Conservation (phyloP, 2,888 invertebrate species). For the Cosmorhoe ocellata region DNA sequence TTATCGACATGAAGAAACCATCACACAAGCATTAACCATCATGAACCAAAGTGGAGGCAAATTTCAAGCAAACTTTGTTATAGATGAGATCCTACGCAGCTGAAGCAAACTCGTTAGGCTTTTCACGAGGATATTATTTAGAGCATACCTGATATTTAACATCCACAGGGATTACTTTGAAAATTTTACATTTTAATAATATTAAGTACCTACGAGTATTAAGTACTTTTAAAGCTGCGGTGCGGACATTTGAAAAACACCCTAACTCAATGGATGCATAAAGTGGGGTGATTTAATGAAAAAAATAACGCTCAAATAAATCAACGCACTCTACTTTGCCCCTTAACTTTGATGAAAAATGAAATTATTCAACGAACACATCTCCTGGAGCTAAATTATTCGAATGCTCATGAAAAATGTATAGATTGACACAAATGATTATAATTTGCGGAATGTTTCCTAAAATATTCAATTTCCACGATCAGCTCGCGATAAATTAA, state of each 20-base stretch:
- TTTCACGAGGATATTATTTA: conserved; percentile 10
- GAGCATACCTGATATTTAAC: not conserved
- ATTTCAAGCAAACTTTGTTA: conserved; percentile 5
- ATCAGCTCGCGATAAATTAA: not conserved
- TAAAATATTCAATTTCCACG: conserved; percentile 6
- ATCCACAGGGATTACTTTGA: too few species aligned
- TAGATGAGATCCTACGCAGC: not conserved
- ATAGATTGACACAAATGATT: conserved; percentile 18
- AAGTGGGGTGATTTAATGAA: too few species aligned
- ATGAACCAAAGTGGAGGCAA: not conserved
- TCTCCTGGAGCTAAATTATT: conserved; percentile 10
- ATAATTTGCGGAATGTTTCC: conserved; percentile 1
- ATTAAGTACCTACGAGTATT: too few species aligned
- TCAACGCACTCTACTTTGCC: too few species aligned
- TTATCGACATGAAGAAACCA: too few species aligned
- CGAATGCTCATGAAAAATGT: conserved; percentile 21
- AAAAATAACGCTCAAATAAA: too few species aligned
- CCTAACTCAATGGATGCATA: too few species aligned
- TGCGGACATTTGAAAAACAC: too few species aligned
- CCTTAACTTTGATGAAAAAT: conserved; percentile 1
- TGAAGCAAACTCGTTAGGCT: conserved; percentile 1
- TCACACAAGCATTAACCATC: too few species aligned
- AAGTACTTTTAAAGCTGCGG: too few species aligned
- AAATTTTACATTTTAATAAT: too few species aligned
- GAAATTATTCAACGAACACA: conserved; percentile 11